Evolutionary conservation across 2,113 vertebrate species (phyloP).

Genomic region (Neolamprologus caudopunctatus): DNA sequence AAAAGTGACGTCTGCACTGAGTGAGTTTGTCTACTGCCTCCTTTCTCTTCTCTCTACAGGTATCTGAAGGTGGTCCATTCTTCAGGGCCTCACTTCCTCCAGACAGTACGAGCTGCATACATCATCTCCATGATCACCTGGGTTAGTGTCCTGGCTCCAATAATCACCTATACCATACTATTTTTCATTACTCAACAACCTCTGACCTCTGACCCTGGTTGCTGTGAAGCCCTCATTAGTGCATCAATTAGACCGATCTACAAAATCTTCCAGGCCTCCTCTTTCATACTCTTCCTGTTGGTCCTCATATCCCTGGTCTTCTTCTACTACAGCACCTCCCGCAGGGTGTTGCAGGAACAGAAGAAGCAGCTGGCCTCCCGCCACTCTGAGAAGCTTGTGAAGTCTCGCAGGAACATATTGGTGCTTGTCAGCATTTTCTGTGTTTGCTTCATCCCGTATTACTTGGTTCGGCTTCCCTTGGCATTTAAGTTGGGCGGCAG

Average conservation of each 20-base stretch:
- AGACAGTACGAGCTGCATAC: background rate
- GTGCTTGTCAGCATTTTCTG: background rate
- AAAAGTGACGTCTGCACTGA: background rate
- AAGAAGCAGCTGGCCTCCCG: background rate
- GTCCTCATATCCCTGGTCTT: background rate
- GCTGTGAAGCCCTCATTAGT: background rate
- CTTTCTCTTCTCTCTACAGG: background rate
- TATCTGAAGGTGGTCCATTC: background rate
- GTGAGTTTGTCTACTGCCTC: background rate
- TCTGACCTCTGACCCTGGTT: background rate
- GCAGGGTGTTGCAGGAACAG: background rate
- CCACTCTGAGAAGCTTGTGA: background rate
- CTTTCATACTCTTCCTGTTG: background rate
- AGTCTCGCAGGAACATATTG: background rate
- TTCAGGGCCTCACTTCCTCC: background rate
- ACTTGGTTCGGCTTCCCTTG: background rate
- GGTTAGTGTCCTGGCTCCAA: background rate
- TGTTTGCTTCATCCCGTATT: background rate
- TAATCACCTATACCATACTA: background rate
- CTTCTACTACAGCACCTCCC: background rate
- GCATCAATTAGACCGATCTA: background rate
- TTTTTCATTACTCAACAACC: fast-evolving
- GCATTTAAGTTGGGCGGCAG: background rate
- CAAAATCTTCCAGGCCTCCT: background rate
- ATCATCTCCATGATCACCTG: background rate